Evolutionary conservation across 2,888 invertebrate species (phyloP).

Genomic region (Coecobrya sp.): DNA sequence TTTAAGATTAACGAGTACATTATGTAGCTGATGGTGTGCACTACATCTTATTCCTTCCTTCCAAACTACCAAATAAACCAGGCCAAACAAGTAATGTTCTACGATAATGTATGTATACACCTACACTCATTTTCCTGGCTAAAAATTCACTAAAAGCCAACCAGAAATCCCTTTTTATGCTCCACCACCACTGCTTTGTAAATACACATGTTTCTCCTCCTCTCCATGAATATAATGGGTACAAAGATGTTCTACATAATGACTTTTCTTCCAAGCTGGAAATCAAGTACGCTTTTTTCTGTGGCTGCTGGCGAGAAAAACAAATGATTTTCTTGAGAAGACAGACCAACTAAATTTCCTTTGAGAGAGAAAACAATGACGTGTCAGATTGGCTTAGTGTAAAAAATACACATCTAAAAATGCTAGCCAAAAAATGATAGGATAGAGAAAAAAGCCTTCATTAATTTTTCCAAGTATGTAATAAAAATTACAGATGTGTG

Average conservation of each 20-base stretch:
- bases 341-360: neutral
- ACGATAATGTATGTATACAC: neutral
- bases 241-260: slow-evolving; percentile 7
- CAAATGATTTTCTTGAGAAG: neutral
- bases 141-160: neutral
- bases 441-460: slow-evolving; percentile 3
- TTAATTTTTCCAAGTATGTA: neutral
- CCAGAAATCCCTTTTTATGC: neutral
- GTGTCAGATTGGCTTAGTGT: slow-evolving; percentile 21
- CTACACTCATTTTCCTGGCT: neutral
- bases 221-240: neutral
- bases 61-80: neutral
- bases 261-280: neutral
- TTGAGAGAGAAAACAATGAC: slow-evolving; percentile 12
- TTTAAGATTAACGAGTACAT: slow-evolving; percentile 76
- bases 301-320: neutral
- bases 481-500: slow-evolving; percentile 13
- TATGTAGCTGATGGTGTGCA: slow-evolving; percentile 39
- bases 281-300: no score
- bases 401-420: neutral
- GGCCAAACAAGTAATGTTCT: no score
- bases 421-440: neutral
- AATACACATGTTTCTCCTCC: neutral
- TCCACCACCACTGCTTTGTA: neutral
- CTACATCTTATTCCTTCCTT: slow-evolving; percentile 34